A percentile compares a stretch with the other conserved stretches of the same genome.
Conservation (phyloP, 1,140 invertebrate genomes). For the Mizuhopecten yessoensis region DNA sequence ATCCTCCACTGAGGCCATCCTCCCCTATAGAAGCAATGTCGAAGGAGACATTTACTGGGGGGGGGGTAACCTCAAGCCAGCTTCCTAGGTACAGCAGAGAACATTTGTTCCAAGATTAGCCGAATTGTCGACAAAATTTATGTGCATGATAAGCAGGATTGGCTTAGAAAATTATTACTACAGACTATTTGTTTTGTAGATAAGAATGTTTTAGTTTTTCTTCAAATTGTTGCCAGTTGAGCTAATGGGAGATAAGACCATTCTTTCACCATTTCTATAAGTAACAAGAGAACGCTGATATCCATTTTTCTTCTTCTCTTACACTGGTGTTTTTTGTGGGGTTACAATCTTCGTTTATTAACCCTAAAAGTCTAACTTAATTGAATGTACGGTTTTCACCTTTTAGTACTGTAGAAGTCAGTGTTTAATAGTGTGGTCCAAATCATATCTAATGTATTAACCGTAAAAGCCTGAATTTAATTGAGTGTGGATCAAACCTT, state of each 20-base stretch:
- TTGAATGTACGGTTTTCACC: too few species aligned
- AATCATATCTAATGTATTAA: too few species aligned
- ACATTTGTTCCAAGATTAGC: conserved; percentile 23
- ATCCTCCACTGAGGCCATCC: neutral
- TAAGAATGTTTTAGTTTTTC: neutral
- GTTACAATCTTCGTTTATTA: too few species aligned
- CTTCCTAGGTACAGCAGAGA: neutral
- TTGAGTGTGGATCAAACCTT: too few species aligned
- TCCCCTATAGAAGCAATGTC: neutral
- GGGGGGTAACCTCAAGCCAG: neutral
- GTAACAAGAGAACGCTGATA: too few species aligned
- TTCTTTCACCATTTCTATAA: neutral
- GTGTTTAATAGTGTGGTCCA: too few species aligned
- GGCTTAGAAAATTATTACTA: neutral
- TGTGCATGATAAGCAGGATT: neutral
- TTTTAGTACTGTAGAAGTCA: too few species aligned
- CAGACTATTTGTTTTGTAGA: neutral
- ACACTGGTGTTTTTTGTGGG: too few species aligned
- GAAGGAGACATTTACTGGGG: neutral
- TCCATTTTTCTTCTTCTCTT: too few species aligned
- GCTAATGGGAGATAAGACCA: neutral
- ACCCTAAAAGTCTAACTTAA: too few species aligned
- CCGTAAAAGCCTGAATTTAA: too few species aligned
- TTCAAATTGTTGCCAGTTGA: neutral
- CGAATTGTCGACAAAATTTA: neutral